Evolutionary conservation across 1,140 invertebrate genomes (phyloP).

Genomic region (Bombus cullumanus): DNA sequence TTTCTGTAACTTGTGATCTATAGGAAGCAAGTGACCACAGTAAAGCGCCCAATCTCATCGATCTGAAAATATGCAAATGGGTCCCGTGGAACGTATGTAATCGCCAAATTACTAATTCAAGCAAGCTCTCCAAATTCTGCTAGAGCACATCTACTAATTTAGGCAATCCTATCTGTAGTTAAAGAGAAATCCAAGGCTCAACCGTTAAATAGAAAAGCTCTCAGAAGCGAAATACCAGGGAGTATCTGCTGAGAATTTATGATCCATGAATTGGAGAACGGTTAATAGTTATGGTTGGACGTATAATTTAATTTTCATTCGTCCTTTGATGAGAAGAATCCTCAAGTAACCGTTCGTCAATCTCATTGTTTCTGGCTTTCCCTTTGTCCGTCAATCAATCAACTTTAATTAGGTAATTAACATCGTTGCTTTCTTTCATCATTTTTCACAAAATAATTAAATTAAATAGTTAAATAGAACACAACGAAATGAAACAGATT

Average conservation of each 20-base stretch:
- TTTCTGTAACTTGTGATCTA: neutral
- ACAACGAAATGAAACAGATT: neutral
- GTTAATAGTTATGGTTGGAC: neutral
- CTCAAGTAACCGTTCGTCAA: constrained; percentile 8
- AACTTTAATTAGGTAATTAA: neutral
- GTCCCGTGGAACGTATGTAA: too few relatives aligned
- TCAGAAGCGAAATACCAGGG: constrained; percentile 7
- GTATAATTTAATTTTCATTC: constrained; percentile 33
- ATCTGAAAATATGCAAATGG: neutral
- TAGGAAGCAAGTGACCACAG: too few relatives aligned
- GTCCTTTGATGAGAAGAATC: neutral
- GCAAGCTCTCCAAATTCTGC: neutral
- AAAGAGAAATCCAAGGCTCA: constrained; percentile 35
- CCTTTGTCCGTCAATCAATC: neutral
- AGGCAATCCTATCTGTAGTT: neutral
- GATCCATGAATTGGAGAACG: constrained; percentile 33
- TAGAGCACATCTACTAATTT: neutral
- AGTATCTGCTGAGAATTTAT: constrained; percentile 39
- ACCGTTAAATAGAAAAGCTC: constrained; percentile 8
- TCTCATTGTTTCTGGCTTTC: neutral
- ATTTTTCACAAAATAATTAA: neutral
- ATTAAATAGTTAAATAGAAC: neutral
- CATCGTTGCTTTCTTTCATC: neutral
- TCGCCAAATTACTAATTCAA: neutral
- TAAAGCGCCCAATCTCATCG: neutral